A percentile compares a stretch with the other conserved stretches of the same genome.
These are phyloP conservation scores for Drosophila anceps DNA, from an alignment of 2,888 invertebrate species.

Conservation along the genomic window DNA sequence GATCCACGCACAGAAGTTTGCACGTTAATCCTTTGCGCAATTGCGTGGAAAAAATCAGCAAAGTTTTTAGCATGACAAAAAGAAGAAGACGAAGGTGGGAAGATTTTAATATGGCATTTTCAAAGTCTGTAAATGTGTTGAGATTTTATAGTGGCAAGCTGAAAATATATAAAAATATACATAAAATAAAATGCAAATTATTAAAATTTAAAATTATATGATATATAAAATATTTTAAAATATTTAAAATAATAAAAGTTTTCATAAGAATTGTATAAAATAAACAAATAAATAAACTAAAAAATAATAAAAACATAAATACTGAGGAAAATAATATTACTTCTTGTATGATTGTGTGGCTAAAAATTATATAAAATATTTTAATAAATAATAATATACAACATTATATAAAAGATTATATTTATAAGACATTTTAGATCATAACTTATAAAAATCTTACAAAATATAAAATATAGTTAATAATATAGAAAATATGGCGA, in stretches of 20 bases:
- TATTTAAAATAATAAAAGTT: too few species aligned
- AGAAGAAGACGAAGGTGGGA: slow-evolving; percentile 16
- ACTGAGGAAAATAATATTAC: too few species aligned
- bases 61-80: not conserved
- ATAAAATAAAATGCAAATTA: not conserved
- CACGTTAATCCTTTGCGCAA: slow-evolving; percentile 59
- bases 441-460: too few species aligned
- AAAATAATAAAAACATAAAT: too few species aligned
- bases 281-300: not conserved
- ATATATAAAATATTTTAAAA: not conserved
- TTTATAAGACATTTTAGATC: too few species aligned
- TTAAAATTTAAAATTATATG: not conserved
- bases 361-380: too few species aligned
- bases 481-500: too few species aligned
- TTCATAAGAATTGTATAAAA: too few species aligned
- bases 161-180: not conserved
- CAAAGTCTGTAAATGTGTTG: not conserved
- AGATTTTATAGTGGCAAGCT: not conserved
- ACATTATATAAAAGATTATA: too few species aligned
- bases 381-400: too few species aligned
- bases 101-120: slow-evolving; percentile 3
- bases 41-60: slow-evolving; percentile 61
- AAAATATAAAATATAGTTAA: too few species aligned
- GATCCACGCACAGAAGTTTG: slow-evolving; percentile 50
- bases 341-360: too few species aligned